Base-by-base conservation (phyloP, 2,888 invertebrate genomes). In the Hybos culiciformis region DNA sequence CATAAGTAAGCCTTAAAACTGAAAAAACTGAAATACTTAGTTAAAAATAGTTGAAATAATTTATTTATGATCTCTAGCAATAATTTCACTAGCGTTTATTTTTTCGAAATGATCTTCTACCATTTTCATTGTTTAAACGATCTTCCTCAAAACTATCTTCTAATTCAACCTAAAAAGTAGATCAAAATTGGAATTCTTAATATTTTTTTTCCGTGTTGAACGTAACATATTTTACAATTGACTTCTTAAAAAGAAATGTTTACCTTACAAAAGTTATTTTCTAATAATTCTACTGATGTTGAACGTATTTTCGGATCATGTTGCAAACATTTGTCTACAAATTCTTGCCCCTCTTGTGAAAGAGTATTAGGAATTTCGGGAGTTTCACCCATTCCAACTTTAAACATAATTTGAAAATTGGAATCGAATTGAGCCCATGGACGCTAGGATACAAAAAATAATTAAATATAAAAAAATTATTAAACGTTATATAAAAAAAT, bases 351-450 rank as follows among this genome's bases (percentile, higher is more conserved):
- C 65, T 93, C 92, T 43, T 75, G 75, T 26, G 85, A 87, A 44
- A 93, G 72, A 26, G 71, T 62, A 39, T 75, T 74, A 1, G 93
- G 90, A 8, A 82, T 70, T 50, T 75, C 70, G 0, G 93, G 93
- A 46, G 76, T 75, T 51, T 84, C 82, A 2, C 91, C 93, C 81
- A 87, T 91, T 26, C 93, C 93, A 56, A 93, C 92, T 73, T 87
- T 80, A 67, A 87, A 92, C 87, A 92, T 90, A 52, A 93, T 92
- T 74, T 92, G 91, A 68, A 85, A 88, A 69, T 88, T 86, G 53
- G 86, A 88, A 70, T 91, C 91, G 60, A 80, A 83, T 57, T 93
- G 90, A 39, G 80, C 78, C 88, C 92, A 94, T 1, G 93, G 93
- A 34, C 90, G 77, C 83, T 87, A 62, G 47, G 50, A 49, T 44